phyloP scores from a whole-genome alignment of 2,888 invertebrate genomes.

The Arctia plantaginis region DNA sequence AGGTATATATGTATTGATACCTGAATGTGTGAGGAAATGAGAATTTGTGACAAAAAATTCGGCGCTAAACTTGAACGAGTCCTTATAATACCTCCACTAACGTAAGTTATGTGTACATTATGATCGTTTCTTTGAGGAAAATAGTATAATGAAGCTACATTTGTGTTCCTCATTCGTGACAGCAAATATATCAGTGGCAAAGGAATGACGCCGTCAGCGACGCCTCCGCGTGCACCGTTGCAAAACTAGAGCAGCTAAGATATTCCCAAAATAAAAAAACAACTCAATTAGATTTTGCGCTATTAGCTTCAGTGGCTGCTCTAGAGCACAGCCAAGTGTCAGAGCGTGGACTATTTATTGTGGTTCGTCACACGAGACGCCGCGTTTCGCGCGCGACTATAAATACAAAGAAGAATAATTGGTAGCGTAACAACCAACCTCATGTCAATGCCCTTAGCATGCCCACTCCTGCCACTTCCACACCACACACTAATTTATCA shows the following conservation, averaged over 20 bases:
- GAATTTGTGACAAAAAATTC: too few species aligned
- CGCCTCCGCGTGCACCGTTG: neutral
- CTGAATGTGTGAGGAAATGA: too few species aligned
- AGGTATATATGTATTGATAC: too few species aligned
- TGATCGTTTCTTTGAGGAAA: neutral
- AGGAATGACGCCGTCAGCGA: neutral
- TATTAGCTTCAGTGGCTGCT: neutral
- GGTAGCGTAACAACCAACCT: neutral
- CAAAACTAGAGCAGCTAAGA: neutral
- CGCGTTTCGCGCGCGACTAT: neutral
- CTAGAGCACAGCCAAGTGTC: neutral
- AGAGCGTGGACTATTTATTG: neutral
- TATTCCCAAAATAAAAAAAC: neutral
- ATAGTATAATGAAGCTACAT: neutral
- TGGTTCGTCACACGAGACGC: neutral
- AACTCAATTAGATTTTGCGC: neutral
- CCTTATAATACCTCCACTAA: too few species aligned
- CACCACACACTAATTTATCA: neutral
- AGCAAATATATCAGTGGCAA: neutral
- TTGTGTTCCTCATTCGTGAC: neutral
- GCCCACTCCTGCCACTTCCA: neutral
- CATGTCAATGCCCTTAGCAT: slow-evolving; percentile 17
- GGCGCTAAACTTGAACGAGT: neutral
- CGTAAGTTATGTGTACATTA: neutral
- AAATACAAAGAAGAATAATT: neutral